These are phyloP conservation scores for Callyntrura guangdongensis DNA, from an alignment of 2,888 invertebrate species.

Conservation along the genomic window DNA sequence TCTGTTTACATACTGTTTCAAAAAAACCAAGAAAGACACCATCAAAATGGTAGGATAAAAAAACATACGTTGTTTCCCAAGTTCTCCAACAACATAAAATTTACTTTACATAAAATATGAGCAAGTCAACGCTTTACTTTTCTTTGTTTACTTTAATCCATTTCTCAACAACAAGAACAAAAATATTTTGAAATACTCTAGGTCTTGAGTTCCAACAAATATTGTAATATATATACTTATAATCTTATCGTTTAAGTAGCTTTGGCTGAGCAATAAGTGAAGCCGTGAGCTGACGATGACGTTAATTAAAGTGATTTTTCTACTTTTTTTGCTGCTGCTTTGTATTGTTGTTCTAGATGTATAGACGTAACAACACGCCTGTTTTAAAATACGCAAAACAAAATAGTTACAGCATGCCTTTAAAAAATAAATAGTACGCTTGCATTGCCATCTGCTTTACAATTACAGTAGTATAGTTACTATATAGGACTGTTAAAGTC, in stretches of 20 bases:
- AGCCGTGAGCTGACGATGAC: not conserved
- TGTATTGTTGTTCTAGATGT: not conserved
- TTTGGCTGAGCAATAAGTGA: not conserved
- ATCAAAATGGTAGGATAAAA: not conserved
- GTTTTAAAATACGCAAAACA: too few species aligned
- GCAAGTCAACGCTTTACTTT: not conserved
- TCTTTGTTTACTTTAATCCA: not conserved
- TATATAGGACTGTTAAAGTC: too few species aligned
- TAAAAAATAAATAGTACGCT: too few species aligned
- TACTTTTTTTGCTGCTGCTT: not conserved
- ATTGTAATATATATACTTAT: not conserved
- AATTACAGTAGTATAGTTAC: too few species aligned
- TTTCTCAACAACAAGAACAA: not conserved
- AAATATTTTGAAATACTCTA: not conserved
- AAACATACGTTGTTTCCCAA: not conserved
- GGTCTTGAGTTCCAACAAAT: not conserved
- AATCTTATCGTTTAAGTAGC: conserved; percentile 1
- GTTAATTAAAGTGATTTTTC: conserved; percentile 15
- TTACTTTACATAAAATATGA: not conserved
- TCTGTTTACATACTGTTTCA: not conserved
- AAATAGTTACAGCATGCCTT: too few species aligned
- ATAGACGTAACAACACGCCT: too few species aligned
- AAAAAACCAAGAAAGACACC: not conserved
- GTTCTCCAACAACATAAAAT: not conserved
- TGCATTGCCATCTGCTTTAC: too few species aligned